Percentiles rank a stretch among this genome's conserved stretches.
Evolutionary conservation across 1,140 invertebrate genomes (phyloP).

Genomic region (Dendroctonus valens): DNA sequence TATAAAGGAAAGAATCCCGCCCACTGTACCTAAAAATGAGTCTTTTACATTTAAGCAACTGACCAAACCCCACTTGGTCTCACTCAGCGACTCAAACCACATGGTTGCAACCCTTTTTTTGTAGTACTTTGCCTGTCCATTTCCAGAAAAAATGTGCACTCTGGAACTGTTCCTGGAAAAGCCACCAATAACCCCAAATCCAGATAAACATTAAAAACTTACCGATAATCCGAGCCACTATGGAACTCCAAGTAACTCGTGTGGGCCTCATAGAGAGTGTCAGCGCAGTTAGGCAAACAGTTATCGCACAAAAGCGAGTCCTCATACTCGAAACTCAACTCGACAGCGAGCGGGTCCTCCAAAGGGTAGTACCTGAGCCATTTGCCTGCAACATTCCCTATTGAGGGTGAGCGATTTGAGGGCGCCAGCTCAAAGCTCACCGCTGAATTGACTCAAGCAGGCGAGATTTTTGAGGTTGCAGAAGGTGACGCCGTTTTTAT

Average conservation of each 20-base stretch:
- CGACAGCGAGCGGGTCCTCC: neutral
- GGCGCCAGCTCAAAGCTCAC: constrained; percentile 2
- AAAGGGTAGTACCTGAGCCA: constrained; percentile 11
- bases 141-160: constrained; percentile 47
- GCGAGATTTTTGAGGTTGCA: constrained; percentile 52
- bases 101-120: constrained; percentile 48
- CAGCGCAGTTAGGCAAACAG: constrained; percentile 6
- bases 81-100: constrained; percentile 53
- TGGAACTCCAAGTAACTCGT: constrained; percentile 13
- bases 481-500: constrained; percentile 1
- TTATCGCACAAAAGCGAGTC: constrained; percentile 4
- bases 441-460: constrained; percentile 53
- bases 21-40: constrained; percentile 41
- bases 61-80: constrained; percentile 31
- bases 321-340: neutral
- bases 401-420: too few relatives aligned
- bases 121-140: constrained; percentile 33
- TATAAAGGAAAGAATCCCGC: constrained; percentile 40
- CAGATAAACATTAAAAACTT: neutral
- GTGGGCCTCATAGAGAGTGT: neutral
- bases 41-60: neutral
- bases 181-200: neutral
- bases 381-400: neutral
- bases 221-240: neutral
- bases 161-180: constrained; percentile 27